phyloP scores from a whole-genome alignment of 1,140 invertebrate species.

The Solenopsis invicta region DNA sequence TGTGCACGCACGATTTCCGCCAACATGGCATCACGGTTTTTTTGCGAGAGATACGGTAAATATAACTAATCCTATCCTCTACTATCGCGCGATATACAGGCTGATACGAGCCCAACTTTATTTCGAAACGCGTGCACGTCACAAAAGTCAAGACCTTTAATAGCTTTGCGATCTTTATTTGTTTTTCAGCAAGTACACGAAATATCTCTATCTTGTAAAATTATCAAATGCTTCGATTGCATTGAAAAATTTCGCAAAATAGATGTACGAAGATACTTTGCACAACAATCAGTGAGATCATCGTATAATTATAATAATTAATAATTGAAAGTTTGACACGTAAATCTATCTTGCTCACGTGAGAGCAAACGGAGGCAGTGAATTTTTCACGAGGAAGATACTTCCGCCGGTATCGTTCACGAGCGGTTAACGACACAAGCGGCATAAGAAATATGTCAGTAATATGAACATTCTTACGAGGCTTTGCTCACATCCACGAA shows the following conservation, averaged over 20 bases:
- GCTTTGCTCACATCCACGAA: slow-evolving; percentile 72
- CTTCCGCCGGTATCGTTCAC: slow-evolving; percentile 53
- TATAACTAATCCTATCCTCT: slow-evolving; percentile 11
- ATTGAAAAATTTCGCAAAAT: neutral
- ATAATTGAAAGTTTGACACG: neutral
- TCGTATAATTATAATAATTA: neutral
- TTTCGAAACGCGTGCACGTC: neutral
- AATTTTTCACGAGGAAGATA: neutral
- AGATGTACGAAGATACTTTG: neutral
- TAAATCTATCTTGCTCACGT: neutral
- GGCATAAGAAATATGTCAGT: slow-evolving; percentile 48
- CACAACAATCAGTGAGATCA: neutral
- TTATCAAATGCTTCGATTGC: neutral
- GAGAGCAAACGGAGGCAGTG: neutral
- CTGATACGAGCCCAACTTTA: neutral
- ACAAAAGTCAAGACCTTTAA: neutral
- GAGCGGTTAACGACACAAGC: neutral
- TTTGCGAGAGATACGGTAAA: slow-evolving; percentile 9
- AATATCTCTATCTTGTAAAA: neutral
- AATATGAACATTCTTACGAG: slow-evolving; percentile 78
- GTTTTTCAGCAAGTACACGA: no score
- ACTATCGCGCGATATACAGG: neutral
- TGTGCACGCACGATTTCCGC: slow-evolving; percentile 11
- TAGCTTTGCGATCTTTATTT: neutral
- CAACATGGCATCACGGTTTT: neutral